A percentile compares a stretch with the other conserved stretches of the same genome.
Conservation (phyloP, 2,888 invertebrate species). For the Lucinisca nassula region DNA sequence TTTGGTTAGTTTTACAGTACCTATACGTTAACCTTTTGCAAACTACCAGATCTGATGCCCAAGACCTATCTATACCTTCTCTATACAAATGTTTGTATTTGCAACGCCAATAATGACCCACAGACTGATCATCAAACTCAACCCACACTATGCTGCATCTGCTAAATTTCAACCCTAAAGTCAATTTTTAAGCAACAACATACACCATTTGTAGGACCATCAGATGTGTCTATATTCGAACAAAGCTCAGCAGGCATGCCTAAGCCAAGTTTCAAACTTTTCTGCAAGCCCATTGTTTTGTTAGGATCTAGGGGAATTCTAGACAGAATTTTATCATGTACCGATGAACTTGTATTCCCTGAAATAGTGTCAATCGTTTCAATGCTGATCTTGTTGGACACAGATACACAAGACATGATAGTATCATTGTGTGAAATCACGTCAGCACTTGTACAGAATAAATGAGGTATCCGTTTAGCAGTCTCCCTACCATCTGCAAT, state of each 20-base stretch:
- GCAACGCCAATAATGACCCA: slow-evolving; percentile 32
- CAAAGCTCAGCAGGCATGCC: slow-evolving; percentile 47
- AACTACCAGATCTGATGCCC: slow-evolving; percentile 42
- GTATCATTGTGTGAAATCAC: too few relatives aligned
- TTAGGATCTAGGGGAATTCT: slow-evolving; percentile 58
- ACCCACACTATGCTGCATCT: slow-evolving; percentile 51
- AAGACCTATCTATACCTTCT: neutral
- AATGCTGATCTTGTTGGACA: too few relatives aligned
- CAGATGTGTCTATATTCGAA: slow-evolving; percentile 58
- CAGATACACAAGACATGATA: too few relatives aligned
- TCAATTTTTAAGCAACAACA: slow-evolving; percentile 55
- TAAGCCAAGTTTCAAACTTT: slow-evolving; percentile 37
- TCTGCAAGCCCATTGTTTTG: slow-evolving; percentile 56
- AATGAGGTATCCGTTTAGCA: too few relatives aligned
- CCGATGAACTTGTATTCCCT: slow-evolving; percentile 20
- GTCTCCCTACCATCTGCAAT: neutral
- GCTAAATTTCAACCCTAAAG: slow-evolving; percentile 29
- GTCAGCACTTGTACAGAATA: too few relatives aligned
- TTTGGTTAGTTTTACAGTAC: slow-evolving; percentile 30
- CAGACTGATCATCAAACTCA: slow-evolving; percentile 41
- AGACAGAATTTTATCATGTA: slow-evolving; percentile 19
- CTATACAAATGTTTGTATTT: slow-evolving; percentile 46
- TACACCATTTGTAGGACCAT: slow-evolving; percentile 72
- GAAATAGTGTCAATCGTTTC: slow-evolving; percentile 50
- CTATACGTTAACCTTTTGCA: slow-evolving; percentile 25